These are phyloP conservation scores for Athripsodes cinereus DNA, from an alignment of 2,888 invertebrate genomes.

Conservation along the genomic window DNA sequence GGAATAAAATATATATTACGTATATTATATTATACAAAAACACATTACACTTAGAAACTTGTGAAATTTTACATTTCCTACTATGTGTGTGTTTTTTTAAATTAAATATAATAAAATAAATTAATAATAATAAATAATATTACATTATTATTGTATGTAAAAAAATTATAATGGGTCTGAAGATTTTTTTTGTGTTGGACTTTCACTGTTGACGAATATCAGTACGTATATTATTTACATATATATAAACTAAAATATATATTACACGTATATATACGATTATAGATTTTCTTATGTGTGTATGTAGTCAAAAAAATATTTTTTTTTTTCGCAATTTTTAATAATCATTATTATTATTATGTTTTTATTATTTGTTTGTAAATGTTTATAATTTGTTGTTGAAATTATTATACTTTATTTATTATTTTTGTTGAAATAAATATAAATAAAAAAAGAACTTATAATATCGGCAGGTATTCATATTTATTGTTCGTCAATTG, in stretches of 20 bases:
- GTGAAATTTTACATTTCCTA: not conserved
- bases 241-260: not conserved
- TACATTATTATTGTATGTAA: not conserved
- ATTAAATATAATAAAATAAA: not conserved
- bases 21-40: slow-evolving; percentile 7
- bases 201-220: slow-evolving; percentile 1
- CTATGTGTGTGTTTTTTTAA: not conserved
- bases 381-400: not conserved
- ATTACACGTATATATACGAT: too few relatives aligned
- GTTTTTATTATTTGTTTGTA: not conserved
- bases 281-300: slow-evolving; percentile 1
- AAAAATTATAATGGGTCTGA: slow-evolving; percentile 1
- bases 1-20: not conserved
- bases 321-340: not conserved
- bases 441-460: not conserved
- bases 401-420: not conserved
- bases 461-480: too few relatives aligned
- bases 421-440: not conserved
- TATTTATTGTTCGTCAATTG: too few relatives aligned
- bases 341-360: not conserved
- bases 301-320: not conserved
- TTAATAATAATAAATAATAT: not conserved
- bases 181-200: not conserved
- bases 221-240: not conserved
- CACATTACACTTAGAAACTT: slow-evolving; percentile 5